phyloP scores from a whole-genome alignment of 1,140 invertebrate genomes.

The Hyles euphorbiae region DNA sequence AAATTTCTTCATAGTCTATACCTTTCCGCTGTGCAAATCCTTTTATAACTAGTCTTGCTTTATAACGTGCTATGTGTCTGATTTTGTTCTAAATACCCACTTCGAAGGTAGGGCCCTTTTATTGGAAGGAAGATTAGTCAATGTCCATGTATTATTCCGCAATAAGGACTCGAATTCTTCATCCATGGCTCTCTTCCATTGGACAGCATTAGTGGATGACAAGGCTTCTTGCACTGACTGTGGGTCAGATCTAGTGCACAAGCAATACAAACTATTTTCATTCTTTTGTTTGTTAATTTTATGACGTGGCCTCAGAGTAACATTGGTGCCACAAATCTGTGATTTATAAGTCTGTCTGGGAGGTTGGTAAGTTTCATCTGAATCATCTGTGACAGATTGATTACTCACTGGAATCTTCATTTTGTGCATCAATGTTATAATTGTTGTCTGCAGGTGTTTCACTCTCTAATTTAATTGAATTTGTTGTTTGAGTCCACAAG shows the following conservation, averaged over 20 bases:
- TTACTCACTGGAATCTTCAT: no score
- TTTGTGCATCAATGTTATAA: no score
- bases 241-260: conserved; percentile 15
- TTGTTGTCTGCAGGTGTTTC: no score
- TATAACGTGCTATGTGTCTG: conserved; percentile 8
- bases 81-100: conserved; percentile 26
- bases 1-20: conserved; percentile 17
- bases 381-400: no score
- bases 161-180: conserved; percentile 19
- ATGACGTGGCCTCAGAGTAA: no score
- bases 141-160: conserved; percentile 26
- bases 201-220: conserved; percentile 12
- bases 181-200: conserved; percentile 26
- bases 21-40: conserved; percentile 14
- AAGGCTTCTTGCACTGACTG: conserved; percentile 21
- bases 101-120: conserved; percentile 20
- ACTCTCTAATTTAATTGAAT: no score
- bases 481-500: no score
- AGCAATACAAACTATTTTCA: no score
- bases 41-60: conserved; percentile 19
- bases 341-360: no score
- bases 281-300: no score
- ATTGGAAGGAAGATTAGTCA: conserved; percentile 14
- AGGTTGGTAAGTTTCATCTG: no score
- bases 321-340: no score